These are phyloP conservation scores for Dimorphilus gyrociliatus DNA, from an alignment of 2,888 invertebrate species.

Conservation along the genomic window DNA sequence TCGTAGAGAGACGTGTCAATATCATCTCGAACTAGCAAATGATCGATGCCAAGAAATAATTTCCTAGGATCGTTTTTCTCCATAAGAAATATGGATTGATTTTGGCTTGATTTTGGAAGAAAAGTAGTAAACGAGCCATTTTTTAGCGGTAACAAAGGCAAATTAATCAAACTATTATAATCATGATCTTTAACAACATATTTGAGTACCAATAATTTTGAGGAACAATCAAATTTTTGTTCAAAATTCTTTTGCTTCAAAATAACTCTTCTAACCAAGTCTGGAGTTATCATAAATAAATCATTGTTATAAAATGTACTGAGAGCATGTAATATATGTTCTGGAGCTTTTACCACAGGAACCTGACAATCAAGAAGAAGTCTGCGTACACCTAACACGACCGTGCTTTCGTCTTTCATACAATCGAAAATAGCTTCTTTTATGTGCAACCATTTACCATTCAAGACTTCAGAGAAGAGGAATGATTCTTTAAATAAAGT, in stretches of 20 bases:
- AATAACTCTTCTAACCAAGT: conserved; percentile 5
- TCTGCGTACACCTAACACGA: conserved; percentile 3
- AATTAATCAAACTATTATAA: conserved; percentile 7
- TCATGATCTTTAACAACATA: conserved; percentile 10
- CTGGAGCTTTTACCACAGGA: conserved; percentile 7
- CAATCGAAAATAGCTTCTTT: conserved; percentile 10
- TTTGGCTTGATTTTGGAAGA: neutral
- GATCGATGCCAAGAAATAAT: conserved; percentile 9
- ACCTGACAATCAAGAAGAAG: conserved; percentile 5
- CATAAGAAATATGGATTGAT: neutral
- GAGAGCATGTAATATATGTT: conserved; percentile 9
- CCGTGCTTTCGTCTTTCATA: conserved; percentile 5
- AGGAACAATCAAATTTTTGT: neutral
- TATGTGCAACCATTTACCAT: conserved; percentile 7
- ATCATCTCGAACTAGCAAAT: conserved; percentile 5
- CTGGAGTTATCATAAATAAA: conserved; percentile 5
- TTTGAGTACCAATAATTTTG: conserved; percentile 6
- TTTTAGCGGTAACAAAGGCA: conserved; percentile 10
- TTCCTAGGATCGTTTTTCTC: conserved; percentile 5
- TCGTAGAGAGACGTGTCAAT: conserved; percentile 4
- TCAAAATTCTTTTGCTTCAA: conserved; percentile 3
- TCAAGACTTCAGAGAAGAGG: conserved; percentile 5
- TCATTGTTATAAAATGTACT: conserved; percentile 6
- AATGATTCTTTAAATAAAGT: conserved; percentile 7
- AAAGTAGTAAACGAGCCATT: conserved; percentile 9